Percentiles rank a stretch among this genome's conserved stretches.
These are phyloP conservation scores for Aphelenchoides besseyi DNA, from an alignment of 1,140 invertebrate genomes.

Conservation along the genomic window DNA sequence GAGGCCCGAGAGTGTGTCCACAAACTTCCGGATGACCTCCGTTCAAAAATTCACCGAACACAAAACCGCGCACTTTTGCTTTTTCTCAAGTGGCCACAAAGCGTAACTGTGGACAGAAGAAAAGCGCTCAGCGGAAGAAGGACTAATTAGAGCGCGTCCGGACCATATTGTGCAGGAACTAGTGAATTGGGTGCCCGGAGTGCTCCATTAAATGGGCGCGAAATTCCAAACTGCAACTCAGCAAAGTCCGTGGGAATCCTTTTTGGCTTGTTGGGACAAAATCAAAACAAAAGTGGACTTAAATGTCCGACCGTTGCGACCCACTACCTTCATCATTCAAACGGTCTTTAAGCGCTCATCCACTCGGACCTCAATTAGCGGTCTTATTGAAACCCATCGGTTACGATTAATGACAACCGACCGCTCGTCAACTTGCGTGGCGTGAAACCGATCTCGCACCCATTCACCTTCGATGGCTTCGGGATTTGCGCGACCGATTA, in stretches of 20 bases:
- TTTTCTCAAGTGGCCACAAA: slow-evolving; percentile 3
- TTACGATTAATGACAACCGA: not conserved
- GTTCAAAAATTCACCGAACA: slow-evolving; percentile 3
- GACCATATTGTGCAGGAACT: not conserved
- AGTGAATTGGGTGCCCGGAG: not conserved
- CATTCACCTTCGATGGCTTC: too few relatives aligned
- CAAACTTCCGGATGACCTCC: not conserved
- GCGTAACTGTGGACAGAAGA: not conserved
- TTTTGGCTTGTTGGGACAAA: not conserved
- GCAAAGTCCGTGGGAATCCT: not conserved
- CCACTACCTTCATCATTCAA: not conserved
- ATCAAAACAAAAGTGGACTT: not conserved
- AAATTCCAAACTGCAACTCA: not conserved
- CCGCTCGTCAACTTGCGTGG: too few relatives aligned
- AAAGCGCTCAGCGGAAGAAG: not conserved
- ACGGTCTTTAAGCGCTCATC: slow-evolving; percentile 1
- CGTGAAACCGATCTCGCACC: too few relatives aligned
- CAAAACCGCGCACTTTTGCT: slow-evolving; percentile 2
- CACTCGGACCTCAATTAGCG: not conserved
- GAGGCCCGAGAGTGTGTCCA: not conserved
- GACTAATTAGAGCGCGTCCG: not conserved
- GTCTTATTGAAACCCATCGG: not conserved
- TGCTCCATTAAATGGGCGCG: not conserved
- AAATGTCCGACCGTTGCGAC: too few relatives aligned
- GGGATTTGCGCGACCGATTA: not conserved